Base-by-base conservation (phyloP, 1,140 invertebrate species). In the Pseudomyrmex concolor region DNA sequence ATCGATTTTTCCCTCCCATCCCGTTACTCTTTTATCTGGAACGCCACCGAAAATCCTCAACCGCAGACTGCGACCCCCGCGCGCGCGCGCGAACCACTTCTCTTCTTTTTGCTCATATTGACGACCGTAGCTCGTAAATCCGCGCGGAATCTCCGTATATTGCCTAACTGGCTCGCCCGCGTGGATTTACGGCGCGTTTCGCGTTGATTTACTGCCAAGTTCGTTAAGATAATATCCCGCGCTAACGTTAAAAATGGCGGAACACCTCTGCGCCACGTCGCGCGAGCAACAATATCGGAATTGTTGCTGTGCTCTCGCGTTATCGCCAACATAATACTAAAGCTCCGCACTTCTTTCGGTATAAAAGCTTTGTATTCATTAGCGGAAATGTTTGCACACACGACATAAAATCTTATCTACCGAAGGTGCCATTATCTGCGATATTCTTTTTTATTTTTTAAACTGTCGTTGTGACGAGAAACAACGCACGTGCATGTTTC, bases 1-100 rank as follows among this genome's bases (percentile, higher is more conserved):
- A 59, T 85, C 67, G 84, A 86, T 85, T 63, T 81, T 78, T 78
- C 73, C 71, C 55, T 43, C 57, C 12, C 34, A 34, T 34, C 34
- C 34, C 34, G 34, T 43, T 55, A 4, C 15, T 45, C 45, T 25
- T 13, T 22, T 48, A 43, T 50, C 62, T 55, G 25, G 22, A 45
- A 25, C n/a, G 10, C 48, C n/a, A 0, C 62, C 54, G 34, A 84
- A 83, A 84, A 85, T 66, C 12, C 66, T 76, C 48, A 51, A 51
- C 71, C 57, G 45, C 71, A 73, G 50, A 74, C 55, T 22, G 71
- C 13, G 48, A 57, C 22, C 71, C 57, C 19, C 55, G 5, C 55
- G 9, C 71, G 34, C 43, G 43, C 34, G 34, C 34, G 34, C 55
- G 57, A 10, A 45, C 54, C 51, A 72, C 70, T 62, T 74, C 71